Percentiles rank a stretch among this genome's conserved stretches.
Evolutionary conservation across 2,797 vertebrate genomes (phyloP).

Genomic region (Eurystomus glaucurus): DNA sequence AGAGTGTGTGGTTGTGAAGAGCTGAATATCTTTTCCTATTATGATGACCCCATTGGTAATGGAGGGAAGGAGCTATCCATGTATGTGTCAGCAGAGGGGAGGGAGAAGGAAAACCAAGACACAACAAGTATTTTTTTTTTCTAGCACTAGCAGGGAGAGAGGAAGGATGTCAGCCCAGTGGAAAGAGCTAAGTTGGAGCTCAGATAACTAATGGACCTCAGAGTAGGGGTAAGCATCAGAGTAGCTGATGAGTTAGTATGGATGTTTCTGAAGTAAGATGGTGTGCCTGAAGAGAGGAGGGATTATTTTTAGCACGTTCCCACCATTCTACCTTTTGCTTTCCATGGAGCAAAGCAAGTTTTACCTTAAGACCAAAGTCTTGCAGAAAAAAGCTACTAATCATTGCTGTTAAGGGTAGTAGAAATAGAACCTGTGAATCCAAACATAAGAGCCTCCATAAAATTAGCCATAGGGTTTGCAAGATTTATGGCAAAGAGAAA

Average conservation of each 20-base stretch:
- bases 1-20: neutral
- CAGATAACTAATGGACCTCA: neutral
- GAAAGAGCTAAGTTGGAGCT: neutral
- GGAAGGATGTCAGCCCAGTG: neutral
- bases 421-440: neutral
- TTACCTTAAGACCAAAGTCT: neutral
- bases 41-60: accelerated
- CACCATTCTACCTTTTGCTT: neutral
- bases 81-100: neutral
- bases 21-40: neutral
- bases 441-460: neutral
- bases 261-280: neutral
- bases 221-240: neutral
- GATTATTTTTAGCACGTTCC: neutral
- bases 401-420: neutral
- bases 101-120: neutral
- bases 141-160: neutral
- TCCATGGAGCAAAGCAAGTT: neutral
- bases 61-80: neutral
- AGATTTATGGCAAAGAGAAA: neutral
- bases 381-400: neutral
- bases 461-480: neutral
- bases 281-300: neutral
- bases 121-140: neutral
- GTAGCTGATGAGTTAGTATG: neutral